These are phyloP conservation scores for Scomberomorus guttatus DNA, from an alignment of 2,797 vertebrate species.

Conservation along the genomic window DNA sequence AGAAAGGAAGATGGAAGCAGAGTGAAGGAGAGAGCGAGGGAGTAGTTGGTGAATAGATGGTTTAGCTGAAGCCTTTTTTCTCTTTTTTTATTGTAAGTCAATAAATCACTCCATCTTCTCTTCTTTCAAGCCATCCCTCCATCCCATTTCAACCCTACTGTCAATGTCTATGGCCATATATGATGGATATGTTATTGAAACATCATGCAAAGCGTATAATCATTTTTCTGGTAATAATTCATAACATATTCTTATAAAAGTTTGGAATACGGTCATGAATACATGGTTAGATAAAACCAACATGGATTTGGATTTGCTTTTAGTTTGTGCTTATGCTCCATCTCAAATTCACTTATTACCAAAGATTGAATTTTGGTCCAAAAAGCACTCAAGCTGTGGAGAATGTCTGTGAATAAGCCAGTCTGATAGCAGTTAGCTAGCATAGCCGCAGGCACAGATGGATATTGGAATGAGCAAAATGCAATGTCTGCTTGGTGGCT, in stretches of 20 bases:
- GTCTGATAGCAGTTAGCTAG: constrained; percentile 75
- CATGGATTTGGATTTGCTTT: constrained; percentile 81
- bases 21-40: constrained; percentile 50
- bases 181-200: constrained; percentile 79
- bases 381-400: constrained; percentile 73
- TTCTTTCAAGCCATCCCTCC: constrained; percentile 62
- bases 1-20: constrained; percentile 51
- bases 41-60: constrained; percentile 60
- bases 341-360: constrained; percentile 77
- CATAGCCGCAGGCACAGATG: constrained; percentile 65
- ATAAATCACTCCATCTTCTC: constrained; percentile 66
- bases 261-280: constrained; percentile 74
- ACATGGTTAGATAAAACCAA: constrained; percentile 77
- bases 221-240: constrained; percentile 78
- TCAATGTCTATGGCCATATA: constrained; percentile 46
- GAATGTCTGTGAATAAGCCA: constrained; percentile 79
- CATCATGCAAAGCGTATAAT: constrained; percentile 76
- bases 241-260: constrained; percentile 72
- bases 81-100: constrained; percentile 63
- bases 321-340: constrained; percentile 61
- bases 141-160: constrained; percentile 53
- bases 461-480: constrained; percentile 75
- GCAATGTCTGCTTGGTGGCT: constrained; percentile 74
- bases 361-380: constrained; percentile 73
- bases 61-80: constrained; percentile 63